Base-by-base conservation (phyloP, 2,888 invertebrate species). In the Erynnis tages region DNA sequence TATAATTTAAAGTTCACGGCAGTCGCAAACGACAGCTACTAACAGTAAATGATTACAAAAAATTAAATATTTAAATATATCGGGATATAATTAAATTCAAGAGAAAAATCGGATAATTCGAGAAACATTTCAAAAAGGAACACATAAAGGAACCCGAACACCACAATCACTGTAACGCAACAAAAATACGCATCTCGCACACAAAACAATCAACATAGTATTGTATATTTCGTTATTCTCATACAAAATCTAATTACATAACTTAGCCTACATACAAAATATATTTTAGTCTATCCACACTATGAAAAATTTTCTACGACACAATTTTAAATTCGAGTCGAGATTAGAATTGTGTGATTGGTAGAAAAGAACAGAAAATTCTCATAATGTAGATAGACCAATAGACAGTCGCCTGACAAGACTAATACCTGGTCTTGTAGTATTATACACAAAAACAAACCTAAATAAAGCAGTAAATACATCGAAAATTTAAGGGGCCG, bases 241-340 rank as follows among this genome's bases (percentile, higher is more conserved):
- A 86, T 88, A 88, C 78, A 88, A 86, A 88, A 85, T 81, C 84
- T 86, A 85, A 73, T 76, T 76, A 79, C 70, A 76, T 71, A 73
- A 64, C 76, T 76, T 82, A 76, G 61, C 58, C 69, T 75, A 76
- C 67, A 75, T 74, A 75, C 65, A 63, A 56, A 61, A 70, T 70
- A 76, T 64, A 50, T 50, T 19, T n/a, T 23, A 40, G 48, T 27
- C 25, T 17, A 11, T 32, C 41, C 23, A 16, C 49, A 34, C 41
- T 49, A 34, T 30, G 38, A 29, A 10, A 37, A 27, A 3, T 5
- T n/a, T n/a, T 11, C 1, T 23, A 6, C 10, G 17, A 16, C 34
- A 34, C 45, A 32, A 34, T n/a, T 17, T 35, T 17, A 40, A 48
- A 52, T n/a, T n/a, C n/a, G n/a, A 14, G 8, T 25, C 8, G 25